Evolutionary conservation across 1,140 invertebrate genomes (phyloP), one percentile per base, ranked within the genome.

Genomic region (Oscheius sp.): DNA sequence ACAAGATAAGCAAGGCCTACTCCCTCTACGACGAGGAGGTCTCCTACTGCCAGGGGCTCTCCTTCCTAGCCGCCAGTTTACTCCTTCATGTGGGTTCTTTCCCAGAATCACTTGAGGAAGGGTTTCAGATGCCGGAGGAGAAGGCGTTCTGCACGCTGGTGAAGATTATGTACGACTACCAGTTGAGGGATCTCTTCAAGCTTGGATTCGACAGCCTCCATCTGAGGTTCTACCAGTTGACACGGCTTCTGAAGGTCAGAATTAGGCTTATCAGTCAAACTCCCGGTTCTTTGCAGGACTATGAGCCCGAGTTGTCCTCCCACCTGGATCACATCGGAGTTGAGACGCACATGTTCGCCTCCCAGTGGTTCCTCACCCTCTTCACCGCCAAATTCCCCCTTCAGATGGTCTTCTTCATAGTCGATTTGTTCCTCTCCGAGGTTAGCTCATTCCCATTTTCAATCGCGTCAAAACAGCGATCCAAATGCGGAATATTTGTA

Each of bases 341-440:
- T 52, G 96, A 99, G 86, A 91, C 93, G 65, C 96, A 99, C 87
- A 99, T 99, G 96, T 99, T 94, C 86, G 96, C 95, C 28, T 94
- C 93, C 35, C 96, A 99, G 87, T 99, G 97, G 97, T 98, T 99
- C 88, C 89, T 99, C 28, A 99, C 96, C 0, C 87, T 99, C 15
- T 99, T 96, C 87, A 99, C 96, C 2, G 95, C 96, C 18, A 91
- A 97, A 84, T 99, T 99, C 87, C 96, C 96, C 2, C 87, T 99
- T 0, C 93, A 92, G 84, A 91, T 98, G 85, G 97, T 99, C 15
- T 99, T 97, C 87, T 93, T 94, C 83, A 96, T 99, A 69, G 87
- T 99, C 26, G 96, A 99, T 84, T 89, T 99, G 35, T 98, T 97
- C 85, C 88, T 99, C 4, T 79, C 85, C 23, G 85, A 87, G 67